Base-by-base conservation (phyloP, 1,140 invertebrate genomes). In the Phocides pigmalion region DNA sequence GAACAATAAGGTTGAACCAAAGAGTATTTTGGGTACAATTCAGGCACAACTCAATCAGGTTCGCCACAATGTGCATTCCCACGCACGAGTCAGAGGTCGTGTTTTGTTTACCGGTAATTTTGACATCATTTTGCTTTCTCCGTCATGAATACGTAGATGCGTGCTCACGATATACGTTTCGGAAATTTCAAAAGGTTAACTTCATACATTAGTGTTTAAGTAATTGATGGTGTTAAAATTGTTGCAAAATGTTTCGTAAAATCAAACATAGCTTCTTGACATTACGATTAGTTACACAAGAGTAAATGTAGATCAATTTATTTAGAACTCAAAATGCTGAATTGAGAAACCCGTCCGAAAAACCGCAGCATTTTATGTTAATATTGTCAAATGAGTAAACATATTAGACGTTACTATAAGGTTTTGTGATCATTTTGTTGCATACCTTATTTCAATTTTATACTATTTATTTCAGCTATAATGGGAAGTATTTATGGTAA, bases 1-100 rank as follows among this genome's bases (percentile, higher is more conserved):
- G 42, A 71, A 75, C 73, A 75, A 75, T 72, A 44, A 39, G 53
- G 67, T 66, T 70, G 66, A 64, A 70, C 46, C 66, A 39, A 68
- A 41, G 41, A 35, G 56, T 47, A 59, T 47, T 59, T 59, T 59
- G 56, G 41, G 56, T 47, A 16, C 25, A 47, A 56, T 56, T 42
- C 39, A 59, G 42, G 22, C 42, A 20, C 51, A 59, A 16, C 54
- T 47, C 54, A 59, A 59, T 59, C 54, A 59, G 28, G 22, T 59
- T 59, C 16, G 25, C 54, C 25, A 59, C 54, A 59, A 47, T 58
- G 12, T 59, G 41, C 37, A 59, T 59, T 59, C 54, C 54, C 54
- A 59, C 54, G 54, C 42, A 59, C 54, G 42, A 59, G 22, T 59
- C 54, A 59, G 42, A 59, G 54, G 54, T 47, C 42, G 54, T 46